Evolutionary conservation across 2,113 vertebrate species (phyloP).

Genomic region (Lampris incognitus): DNA sequence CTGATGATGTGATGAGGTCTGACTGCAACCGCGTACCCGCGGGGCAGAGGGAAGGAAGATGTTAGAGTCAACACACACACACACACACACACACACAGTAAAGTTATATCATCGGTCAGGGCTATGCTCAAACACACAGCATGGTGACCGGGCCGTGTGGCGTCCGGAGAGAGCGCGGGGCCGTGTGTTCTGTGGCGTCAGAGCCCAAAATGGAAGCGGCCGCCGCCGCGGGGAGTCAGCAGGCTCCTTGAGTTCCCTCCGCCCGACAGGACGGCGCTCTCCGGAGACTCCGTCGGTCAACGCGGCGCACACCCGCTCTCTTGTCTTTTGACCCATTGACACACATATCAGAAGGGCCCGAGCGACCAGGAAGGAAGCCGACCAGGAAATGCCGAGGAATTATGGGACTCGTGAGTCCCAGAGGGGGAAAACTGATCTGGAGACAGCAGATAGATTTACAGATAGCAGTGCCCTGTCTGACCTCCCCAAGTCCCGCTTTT

Average conservation of each 20-base stretch:
- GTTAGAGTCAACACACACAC: background rate
- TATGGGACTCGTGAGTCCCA: conserved; percentile 68
- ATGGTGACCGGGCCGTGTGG: conserved; percentile 2
- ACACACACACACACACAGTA: conserved; percentile 3
- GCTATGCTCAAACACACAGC: background rate
- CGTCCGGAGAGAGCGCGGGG: background rate
- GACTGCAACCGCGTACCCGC: conserved; percentile 58
- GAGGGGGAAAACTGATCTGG: conserved; percentile 74
- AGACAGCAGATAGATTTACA: conserved; percentile 78
- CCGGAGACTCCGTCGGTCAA: conserved; percentile 32
- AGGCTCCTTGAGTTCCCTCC: conserved; percentile 32
- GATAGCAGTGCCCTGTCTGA: conserved; percentile 72
- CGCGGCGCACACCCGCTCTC: conserved; percentile 44
- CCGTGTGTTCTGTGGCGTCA: conserved; percentile 16
- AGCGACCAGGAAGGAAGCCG: conserved; percentile 67
- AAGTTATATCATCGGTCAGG: background rate
- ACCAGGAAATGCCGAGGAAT: conserved; percentile 79
- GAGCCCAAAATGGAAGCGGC: conserved; percentile 28
- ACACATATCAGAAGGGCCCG: conserved; percentile 62
- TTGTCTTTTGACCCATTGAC: conserved; percentile 62
- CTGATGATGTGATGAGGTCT: conserved; percentile 70
- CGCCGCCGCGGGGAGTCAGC: conserved; percentile 7
- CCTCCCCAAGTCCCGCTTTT: conserved; percentile 58
- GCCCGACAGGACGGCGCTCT: conserved; percentile 34
- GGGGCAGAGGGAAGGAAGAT: conserved; percentile 1